Evolutionary conservation across 2,888 invertebrate genomes (phyloP).

Genomic region (Melanargia galathea): DNA sequence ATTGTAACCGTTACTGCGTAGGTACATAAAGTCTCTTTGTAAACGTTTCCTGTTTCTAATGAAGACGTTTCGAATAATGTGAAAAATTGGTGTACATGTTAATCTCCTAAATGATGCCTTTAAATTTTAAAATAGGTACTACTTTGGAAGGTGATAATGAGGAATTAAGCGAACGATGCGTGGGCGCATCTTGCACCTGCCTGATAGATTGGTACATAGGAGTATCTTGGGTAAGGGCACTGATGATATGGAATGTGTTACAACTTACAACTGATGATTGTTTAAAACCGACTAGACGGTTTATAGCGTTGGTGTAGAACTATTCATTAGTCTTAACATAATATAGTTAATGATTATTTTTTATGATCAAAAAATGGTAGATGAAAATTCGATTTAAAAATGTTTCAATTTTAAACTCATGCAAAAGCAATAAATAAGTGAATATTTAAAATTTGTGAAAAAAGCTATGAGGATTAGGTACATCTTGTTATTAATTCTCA

Average conservation of each 20-base stretch:
- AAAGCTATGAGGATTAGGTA: neutral
- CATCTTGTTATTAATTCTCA: conserved; percentile 34
- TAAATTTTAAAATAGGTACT: conserved; percentile 8
- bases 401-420: no score
- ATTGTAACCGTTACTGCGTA: neutral
- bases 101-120: conserved; percentile 16
- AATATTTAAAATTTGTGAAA: neutral
- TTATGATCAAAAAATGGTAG: no score
- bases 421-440: neutral
- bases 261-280: conserved; percentile 8
- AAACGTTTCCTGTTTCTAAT: conserved; percentile 7
- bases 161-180: conserved; percentile 28
- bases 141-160: conserved; percentile 25
- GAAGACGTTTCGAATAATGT: neutral
- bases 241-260: conserved; percentile 1
- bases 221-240: neutral
- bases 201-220: conserved; percentile 27
- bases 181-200: conserved; percentile 35
- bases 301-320: no score
- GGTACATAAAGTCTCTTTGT: neutral
- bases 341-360: no score
- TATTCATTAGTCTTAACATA: no score
- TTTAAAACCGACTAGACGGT: neutral
- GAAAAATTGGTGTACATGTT: conserved; percentile 11
- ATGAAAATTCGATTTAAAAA: no score